Percentiles rank a stretch among this genome's conserved stretches.
Evolutionary conservation across 2,888 invertebrate species (phyloP).

Genomic region (Platycnemis pennipes): DNA sequence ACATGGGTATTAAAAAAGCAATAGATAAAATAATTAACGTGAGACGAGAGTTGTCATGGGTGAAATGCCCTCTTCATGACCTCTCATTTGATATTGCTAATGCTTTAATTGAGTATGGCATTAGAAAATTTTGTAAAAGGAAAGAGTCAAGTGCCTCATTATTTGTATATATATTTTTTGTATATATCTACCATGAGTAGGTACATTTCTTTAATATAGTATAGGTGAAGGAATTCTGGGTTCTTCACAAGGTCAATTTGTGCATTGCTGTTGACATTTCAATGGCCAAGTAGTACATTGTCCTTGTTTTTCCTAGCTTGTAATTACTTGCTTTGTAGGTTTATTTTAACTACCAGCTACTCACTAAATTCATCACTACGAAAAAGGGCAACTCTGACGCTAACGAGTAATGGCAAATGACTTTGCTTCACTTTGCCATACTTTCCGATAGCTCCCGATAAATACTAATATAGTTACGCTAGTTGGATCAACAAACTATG

Average conservation of each 20-base stretch:
- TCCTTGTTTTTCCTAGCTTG: too few species aligned
- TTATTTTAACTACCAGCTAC: too few species aligned
- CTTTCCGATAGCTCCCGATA: too few species aligned
- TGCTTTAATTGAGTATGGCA: not conserved
- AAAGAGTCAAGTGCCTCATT: not conserved
- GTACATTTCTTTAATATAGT: not conserved
- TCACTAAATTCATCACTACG: not conserved
- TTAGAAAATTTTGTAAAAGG: not conserved
- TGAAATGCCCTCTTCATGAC: not conserved
- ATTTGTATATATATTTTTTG: not conserved
- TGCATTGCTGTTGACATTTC: not conserved
- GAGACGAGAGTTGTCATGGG: not conserved
- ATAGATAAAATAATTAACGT: not conserved
- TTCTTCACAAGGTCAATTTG: not conserved
- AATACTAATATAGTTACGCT: too few species aligned
- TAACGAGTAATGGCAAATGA: not conserved
- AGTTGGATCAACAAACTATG: too few species aligned
- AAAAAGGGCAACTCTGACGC: not conserved
- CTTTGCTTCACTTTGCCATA: too few species aligned
- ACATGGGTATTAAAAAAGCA: not conserved
- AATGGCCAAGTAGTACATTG: not conserved
- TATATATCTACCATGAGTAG: not conserved
- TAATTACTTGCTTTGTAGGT: not conserved
- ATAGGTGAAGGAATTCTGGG: not conserved
- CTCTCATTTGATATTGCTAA: not conserved